Percentiles rank a stretch among this genome's conserved stretches.
Conservation (phyloP, 2,888 invertebrate genomes). For the Onchidella celtica region DNA sequence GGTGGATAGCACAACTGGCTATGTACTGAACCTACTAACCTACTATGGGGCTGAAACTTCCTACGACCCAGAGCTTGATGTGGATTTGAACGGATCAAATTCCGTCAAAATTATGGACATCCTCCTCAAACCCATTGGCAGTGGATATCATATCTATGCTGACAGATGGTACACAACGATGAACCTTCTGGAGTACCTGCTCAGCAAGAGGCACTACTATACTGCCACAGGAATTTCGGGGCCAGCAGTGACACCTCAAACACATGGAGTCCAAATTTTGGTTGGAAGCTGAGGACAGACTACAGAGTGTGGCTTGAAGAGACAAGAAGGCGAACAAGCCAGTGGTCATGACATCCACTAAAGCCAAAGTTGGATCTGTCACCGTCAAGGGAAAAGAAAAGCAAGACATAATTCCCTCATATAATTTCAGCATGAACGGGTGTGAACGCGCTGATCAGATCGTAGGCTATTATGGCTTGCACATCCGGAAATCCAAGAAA, state of each 20-base stretch:
- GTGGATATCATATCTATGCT: constrained; percentile 16
- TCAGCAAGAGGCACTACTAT: too few species aligned
- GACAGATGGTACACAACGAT: neutral
- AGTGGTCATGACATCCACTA: neutral
- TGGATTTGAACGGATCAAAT: neutral
- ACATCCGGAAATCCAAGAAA: neutral
- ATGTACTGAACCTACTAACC: neutral
- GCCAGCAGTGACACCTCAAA: neutral
- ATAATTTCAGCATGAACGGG: constrained; percentile 9
- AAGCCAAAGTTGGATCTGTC: neutral
- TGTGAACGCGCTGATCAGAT: constrained; percentile 4
- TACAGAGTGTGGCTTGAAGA: neutral
- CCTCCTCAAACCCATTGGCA: neutral
- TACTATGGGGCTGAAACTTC: constrained; percentile 1
- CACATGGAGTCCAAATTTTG: neutral
- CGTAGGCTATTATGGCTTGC: neutral
- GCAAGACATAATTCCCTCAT: neutral
- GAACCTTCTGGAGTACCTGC: neutral
- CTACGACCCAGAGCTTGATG: neutral
- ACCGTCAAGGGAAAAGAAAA: neutral
- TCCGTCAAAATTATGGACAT: neutral
- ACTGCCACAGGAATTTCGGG: neutral
- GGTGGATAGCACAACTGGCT: neutral
- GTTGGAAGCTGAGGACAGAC: neutral
- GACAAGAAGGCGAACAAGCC: neutral